Percentiles rank a stretch among this genome's conserved stretches.
Evolutionary conservation across 1,140 invertebrate genomes (phyloP).

Genomic region (Cataglyphis hispanica): DNA sequence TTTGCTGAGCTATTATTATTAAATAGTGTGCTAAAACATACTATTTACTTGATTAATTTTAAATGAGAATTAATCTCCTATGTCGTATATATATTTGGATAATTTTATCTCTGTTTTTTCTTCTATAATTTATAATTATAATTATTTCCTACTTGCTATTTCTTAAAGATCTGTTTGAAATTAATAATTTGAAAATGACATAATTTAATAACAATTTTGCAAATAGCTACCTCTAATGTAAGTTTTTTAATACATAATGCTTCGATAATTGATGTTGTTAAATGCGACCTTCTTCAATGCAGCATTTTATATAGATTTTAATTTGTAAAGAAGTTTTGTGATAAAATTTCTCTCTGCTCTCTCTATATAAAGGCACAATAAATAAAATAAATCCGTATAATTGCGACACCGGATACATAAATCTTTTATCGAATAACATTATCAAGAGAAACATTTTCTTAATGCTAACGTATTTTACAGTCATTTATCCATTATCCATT

Average conservation of each 20-base stretch:
- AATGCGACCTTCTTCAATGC: not conserved
- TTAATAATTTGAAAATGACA: constrained; percentile 71
- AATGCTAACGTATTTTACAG: not conserved
- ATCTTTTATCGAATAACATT: constrained; percentile 29
- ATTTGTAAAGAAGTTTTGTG: not conserved
- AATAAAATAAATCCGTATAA: constrained; percentile 16
- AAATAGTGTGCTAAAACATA: not conserved
- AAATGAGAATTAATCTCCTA: not conserved
- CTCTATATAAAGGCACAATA: not conserved
- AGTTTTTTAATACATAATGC: not conserved
- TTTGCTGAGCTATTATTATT: not conserved
- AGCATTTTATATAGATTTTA: constrained; percentile 20
- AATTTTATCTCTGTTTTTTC: not conserved
- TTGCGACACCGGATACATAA: not conserved
- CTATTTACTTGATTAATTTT: not conserved
- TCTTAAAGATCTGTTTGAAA: constrained; percentile 50
- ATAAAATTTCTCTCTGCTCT: constrained; percentile 5
- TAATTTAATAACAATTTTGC: constrained; percentile 65
- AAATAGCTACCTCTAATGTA: not conserved
- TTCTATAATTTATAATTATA: not conserved
- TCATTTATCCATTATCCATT: not conserved
- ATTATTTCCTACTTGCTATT: constrained; percentile 51
- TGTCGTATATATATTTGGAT: not conserved
- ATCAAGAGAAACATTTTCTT: not conserved
- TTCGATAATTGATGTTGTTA: not conserved